Base-by-base conservation (phyloP, 1,140 invertebrate species). In the Zelostemma sp. region DNA sequence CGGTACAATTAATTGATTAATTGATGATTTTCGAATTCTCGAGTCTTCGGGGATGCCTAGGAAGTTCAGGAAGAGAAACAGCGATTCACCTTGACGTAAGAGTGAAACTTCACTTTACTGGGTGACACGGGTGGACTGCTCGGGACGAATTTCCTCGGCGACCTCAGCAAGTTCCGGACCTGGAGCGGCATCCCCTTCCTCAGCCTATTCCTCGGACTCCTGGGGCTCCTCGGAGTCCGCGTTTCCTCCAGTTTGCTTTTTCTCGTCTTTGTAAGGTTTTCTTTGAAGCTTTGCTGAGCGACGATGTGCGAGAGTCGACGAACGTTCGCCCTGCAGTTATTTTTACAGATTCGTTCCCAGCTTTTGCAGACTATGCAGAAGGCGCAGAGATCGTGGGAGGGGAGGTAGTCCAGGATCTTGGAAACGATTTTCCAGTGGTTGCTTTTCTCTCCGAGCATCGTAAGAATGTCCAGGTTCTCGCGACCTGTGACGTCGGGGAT, bases 61-160 rank as follows among this genome's bases (percentile, higher is more conserved):
- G n/a, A n/a, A n/a, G n/a, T n/a, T n/a, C n/a, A n/a, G n/a, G n/a
- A n/a, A n/a, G n/a, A n/a, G n/a, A n/a, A n/a, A n/a, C n/a, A n/a
- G n/a, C n/a, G 14, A 49, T 65, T 77, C 64, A 86, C 85, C 83
- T 86, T 85, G 28, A 85, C 74, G 17, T 81, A 86, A 0, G 81
- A 84, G n/a, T 85, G 78, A 48, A 85, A 86, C 9, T 83, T 84
- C 15, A 84, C 72, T 80, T 86, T 86, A 43, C 85, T 85, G 0
- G 85, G 85, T 1, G 84, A 85, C 6, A 85, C 80, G 1, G 85
- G 85, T 9, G 84, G 84, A 63, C 83, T 85, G 8, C 38, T 75
- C 0, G 82, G 79, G 11, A 69, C 62, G 6, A 28, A 28, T n/a
- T 65, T 74, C 6, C 64, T 56, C 0, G 72, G 76, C 9, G 65